Conservation (phyloP, 2,113 vertebrate species). For the Calidris pygmaea region DNA sequence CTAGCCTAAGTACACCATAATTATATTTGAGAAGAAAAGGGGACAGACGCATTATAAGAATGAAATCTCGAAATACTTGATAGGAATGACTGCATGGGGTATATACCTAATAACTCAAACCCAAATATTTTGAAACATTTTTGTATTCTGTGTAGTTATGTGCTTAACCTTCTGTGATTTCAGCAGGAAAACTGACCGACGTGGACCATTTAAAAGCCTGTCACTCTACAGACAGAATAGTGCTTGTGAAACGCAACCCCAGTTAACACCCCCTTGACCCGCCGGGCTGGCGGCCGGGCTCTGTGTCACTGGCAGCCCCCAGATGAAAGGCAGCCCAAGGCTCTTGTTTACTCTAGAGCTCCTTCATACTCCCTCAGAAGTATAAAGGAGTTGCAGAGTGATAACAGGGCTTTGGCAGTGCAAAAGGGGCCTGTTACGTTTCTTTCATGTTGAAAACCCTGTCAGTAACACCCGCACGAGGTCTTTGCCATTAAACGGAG, state of each 20-base stretch:
- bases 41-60: not conserved
- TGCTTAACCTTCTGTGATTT: not conserved
- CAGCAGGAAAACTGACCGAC: not conserved
- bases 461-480: not conserved
- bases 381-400: not conserved
- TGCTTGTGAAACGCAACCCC: not conserved
- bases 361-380: not conserved
- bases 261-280: not conserved
- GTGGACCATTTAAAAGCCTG: not conserved
- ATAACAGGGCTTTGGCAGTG: slow-evolving; percentile 27
- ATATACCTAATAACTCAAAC: not conserved
- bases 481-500: not conserved
- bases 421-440: not conserved
- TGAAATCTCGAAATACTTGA: not conserved
- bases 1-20: not conserved
- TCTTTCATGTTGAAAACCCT: slow-evolving; percentile 41
- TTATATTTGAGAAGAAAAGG: not conserved
- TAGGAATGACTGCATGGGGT: not conserved
- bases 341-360: slow-evolving; percentile 18
- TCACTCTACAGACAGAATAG: not conserved
- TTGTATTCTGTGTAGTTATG: not conserved
- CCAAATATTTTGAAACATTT: not conserved
- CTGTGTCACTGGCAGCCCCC: not conserved
- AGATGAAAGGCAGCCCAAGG: slow-evolving; percentile 22
- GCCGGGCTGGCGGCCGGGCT: not conserved